phyloP scores from a whole-genome alignment of 2,797 vertebrate genomes.

The Parotocinclus haroldoi region DNA sequence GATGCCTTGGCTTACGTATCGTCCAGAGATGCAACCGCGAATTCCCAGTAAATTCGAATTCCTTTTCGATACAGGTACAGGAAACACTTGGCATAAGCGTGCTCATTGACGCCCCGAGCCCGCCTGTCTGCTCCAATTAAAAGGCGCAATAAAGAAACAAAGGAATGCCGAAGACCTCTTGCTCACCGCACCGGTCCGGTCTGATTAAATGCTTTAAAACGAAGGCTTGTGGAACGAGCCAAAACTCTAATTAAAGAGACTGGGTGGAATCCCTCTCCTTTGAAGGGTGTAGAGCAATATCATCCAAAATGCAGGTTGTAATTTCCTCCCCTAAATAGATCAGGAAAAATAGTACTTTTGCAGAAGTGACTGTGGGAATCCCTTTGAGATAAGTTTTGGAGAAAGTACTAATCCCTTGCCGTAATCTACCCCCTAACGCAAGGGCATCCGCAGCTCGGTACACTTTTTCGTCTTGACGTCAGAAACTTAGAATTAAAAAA shows the following conservation, averaged over 20 bases:
- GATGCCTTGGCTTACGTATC: too few relatives aligned
- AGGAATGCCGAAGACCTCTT: constrained; percentile 26
- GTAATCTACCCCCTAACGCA: neutral
- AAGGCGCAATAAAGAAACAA: neutral
- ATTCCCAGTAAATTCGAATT: too few relatives aligned
- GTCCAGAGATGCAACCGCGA: too few relatives aligned
- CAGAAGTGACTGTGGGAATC: constrained; percentile 25
- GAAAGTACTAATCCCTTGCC: constrained; percentile 5
- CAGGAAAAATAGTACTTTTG: constrained; percentile 33
- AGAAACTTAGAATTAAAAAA: constrained; percentile 4
- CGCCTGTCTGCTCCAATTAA: too few relatives aligned
- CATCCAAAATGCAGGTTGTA: constrained; percentile 9
- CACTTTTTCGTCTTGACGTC: constrained; percentile 7
- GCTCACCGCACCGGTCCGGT: constrained; percentile 33
- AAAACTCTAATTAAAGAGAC: constrained; percentile 51
- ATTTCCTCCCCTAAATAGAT: constrained; percentile 35
- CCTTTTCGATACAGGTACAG: too few relatives aligned
- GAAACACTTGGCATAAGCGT: too few relatives aligned
- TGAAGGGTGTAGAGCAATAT: constrained; percentile 25
- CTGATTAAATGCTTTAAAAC: constrained; percentile 54
- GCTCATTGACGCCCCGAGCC: too few relatives aligned
- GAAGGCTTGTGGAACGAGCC: constrained; percentile 2
- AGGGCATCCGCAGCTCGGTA: neutral
- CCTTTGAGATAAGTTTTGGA: constrained; percentile 3
- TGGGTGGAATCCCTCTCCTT: constrained; percentile 35